Conservation (phyloP, 2,888 invertebrate species). For the Diplazon laetatorius region DNA sequence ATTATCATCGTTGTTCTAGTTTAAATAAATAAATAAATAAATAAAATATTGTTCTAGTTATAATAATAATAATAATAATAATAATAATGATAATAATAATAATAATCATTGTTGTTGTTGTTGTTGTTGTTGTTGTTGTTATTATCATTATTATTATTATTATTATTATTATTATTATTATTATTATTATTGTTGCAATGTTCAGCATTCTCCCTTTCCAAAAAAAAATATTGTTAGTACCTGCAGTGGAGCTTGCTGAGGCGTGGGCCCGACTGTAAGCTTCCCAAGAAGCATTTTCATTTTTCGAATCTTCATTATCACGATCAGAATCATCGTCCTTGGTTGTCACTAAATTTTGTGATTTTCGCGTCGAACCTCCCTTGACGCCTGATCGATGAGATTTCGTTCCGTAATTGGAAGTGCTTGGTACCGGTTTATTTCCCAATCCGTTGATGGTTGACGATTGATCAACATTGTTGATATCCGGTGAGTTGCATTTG, state of each 20-base stretch:
- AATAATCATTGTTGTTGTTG: too few species aligned
- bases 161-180: not conserved
- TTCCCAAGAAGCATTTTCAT: not conserved
- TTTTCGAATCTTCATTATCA: not conserved
- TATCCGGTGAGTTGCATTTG: not conserved
- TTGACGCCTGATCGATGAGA: constrained; percentile 47
- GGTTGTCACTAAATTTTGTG: not conserved
- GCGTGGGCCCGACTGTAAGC: constrained; percentile 40
- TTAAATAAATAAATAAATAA: too few species aligned
- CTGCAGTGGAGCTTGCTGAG: constrained; percentile 25
- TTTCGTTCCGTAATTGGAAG: constrained; percentile 31
- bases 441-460: constrained; percentile 7
- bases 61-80: too few species aligned
- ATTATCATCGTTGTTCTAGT: too few species aligned
- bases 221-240: constrained; percentile 19
- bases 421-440: not conserved
- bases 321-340: not conserved
- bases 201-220: not conserved
- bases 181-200: too few species aligned
- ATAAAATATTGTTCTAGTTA: too few species aligned
- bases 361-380: constrained; percentile 37
- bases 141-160: too few species aligned
- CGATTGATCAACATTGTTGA: not conserved
- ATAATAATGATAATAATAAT: too few species aligned
- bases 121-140: too few species aligned